A percentile compares a stretch with the other conserved stretches of the same genome.
These are phyloP conservation scores for Cephus rjabovi DNA, from an alignment of 2,888 invertebrate species.

Conservation along the genomic window DNA sequence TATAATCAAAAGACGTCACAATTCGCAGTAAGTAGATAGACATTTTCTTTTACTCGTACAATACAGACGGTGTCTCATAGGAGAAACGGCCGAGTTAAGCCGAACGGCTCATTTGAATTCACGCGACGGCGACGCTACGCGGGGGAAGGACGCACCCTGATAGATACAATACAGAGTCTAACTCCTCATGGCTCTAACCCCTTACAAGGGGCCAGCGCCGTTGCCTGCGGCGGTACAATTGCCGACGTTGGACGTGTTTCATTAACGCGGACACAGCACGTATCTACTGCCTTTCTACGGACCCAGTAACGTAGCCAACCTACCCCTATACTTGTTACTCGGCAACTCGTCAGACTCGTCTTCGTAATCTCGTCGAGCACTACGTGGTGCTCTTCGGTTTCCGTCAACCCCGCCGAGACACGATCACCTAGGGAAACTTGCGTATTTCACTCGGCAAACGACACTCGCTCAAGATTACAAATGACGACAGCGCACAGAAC, in stretches of 20 bases:
- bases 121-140: constrained; percentile 18
- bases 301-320: no score
- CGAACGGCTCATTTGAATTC: constrained; percentile 39
- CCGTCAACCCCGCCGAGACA: no score
- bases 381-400: no score
- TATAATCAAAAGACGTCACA: no score
- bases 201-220: not conserved
- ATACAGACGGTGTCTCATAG: not conserved
- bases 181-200: constrained; percentile 3
- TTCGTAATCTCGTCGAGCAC: no score
- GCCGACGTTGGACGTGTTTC: constrained; percentile 56
- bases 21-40: not conserved
- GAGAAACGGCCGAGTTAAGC: not conserved
- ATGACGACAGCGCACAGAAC: no score
- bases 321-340: no score
- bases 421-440: no score
- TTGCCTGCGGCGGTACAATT: constrained; percentile 50
- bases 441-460: no score
- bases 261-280: constrained; percentile 51
- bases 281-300: not conserved
- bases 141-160: constrained; percentile 26
- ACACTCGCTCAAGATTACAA: no score
- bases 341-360: no score
- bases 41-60: no score
- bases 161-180: constrained; percentile 35